Base-by-base conservation (phyloP, 2,113 vertebrate genomes). In the Oreochromis aureus region DNA sequence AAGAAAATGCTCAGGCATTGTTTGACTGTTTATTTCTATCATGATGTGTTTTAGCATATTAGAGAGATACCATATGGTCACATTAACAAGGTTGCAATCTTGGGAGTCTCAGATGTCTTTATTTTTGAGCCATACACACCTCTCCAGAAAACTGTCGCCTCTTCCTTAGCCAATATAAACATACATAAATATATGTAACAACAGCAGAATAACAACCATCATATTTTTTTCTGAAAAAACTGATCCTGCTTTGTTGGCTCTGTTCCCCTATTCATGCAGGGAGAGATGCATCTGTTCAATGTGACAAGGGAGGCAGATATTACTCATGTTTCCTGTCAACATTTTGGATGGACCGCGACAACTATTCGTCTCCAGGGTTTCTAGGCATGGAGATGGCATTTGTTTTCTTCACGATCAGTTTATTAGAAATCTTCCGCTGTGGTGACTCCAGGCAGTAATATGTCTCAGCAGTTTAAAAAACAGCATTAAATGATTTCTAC, bases 291-390 rank as follows among this genome's bases (percentile, higher is more conserved):
- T 90, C 80, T 84, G 89, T 83, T 85, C 63, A 54, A 48, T 55
- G 48, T 89, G 89, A 89, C 80, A 76, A 58, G 44, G 36, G 58
- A 39, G 73, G 53, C 63, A 86, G 44, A 76, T 58, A 88, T 92
- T 83, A 83, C 86, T 90, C 83, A 79, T 87, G 87, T 89, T 87
- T 87, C 63, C 66, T 80, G 83, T 91, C 69, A 86, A 80, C 76
- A 80, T 69, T 86, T 78, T 83, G 87, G 85, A 90, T 69, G 59
- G 22, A 80, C 58, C 34, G 12, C 63, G 19, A 58, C 61, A 83
- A 51, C 53, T 44, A 86, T 83, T 76, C 56, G 19, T 83, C 55
- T 44, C 58, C 55, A 78, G 48, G 80, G 53, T 84, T 54, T 81
- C 51, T 18, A 27, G 54, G 82, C 22, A 39, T 51, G 39, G 36